Evolutionary conservation across 2,888 invertebrate genomes (phyloP).

Genomic region (Troides aeacus): DNA sequence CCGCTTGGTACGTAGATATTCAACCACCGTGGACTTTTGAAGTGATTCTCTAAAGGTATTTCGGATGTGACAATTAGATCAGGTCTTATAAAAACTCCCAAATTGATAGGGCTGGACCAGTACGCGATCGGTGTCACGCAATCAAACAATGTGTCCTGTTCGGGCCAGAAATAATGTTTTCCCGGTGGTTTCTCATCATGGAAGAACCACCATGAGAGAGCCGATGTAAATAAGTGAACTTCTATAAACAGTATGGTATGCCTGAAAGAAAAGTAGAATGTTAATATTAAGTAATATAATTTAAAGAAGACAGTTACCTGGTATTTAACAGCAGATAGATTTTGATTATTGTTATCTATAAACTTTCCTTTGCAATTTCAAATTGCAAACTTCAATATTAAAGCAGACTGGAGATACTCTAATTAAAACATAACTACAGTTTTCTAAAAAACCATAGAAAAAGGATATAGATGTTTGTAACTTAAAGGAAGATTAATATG

Average conservation of each 20-base stretch:
- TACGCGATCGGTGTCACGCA: conserved; percentile 20
- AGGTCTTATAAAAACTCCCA: conserved; percentile 8
- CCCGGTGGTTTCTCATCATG: background rate
- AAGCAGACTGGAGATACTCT: no score
- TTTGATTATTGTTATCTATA: no score
- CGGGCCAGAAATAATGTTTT: conserved; percentile 11
- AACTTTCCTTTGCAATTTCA: no score
- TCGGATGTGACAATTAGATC: conserved; percentile 13
- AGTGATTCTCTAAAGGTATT: conserved; percentile 4
- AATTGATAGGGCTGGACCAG: background rate
- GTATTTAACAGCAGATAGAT: no score
- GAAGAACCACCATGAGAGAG: background rate
- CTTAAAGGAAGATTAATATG: no score
- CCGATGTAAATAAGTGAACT: background rate
- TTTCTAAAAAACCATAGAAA: no score
- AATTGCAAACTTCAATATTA: no score
- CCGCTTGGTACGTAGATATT: conserved; percentile 5
- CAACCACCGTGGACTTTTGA: conserved; percentile 2
- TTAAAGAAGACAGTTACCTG: no score
- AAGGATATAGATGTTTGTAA: no score
- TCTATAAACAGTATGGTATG: background rate
- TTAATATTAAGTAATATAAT: background rate
- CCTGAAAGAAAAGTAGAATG: background rate
- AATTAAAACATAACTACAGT: no score
- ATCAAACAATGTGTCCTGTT: conserved; percentile 18